Percentiles rank a stretch among this genome's conserved stretches.
Conservation (phyloP, 2,113 vertebrate genomes). For the Ceratotherium simum region DNA sequence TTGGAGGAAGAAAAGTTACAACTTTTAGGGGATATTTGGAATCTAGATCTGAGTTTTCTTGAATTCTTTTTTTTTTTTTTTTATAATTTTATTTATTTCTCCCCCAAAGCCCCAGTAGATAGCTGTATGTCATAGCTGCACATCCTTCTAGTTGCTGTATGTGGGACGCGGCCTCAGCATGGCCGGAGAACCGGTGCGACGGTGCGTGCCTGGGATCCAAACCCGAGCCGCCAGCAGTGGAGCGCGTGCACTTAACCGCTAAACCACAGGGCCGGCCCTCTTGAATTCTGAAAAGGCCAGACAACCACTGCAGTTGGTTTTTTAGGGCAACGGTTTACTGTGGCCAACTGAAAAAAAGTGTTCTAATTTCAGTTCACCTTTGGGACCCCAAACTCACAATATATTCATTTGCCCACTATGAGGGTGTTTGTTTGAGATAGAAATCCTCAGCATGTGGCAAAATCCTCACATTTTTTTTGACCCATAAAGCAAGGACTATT, state of each 20-base stretch:
- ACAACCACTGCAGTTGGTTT: not conserved
- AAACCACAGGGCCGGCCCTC: not conserved
- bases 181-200: no score
- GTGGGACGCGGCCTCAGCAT: no score
- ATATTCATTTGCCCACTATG: not conserved
- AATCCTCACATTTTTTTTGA: not conserved
- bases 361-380: not conserved
- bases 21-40: not conserved
- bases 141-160: no score
- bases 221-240: no score
- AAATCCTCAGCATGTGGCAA: not conserved
- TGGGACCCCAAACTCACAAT: not conserved
- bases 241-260: no score
- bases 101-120: no score
- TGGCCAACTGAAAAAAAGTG: not conserved
- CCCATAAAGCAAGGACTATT: not conserved
- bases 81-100: no score
- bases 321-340: not conserved
- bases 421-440: not conserved
- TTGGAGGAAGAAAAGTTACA: not conserved
- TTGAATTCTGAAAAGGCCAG: not conserved
- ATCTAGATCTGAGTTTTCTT: not conserved
- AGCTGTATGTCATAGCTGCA: no score
- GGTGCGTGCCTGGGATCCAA: no score
- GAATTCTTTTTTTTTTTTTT: not conserved